Base-by-base conservation (phyloP, 2,888 invertebrate genomes). In the Conops quadrifasciatus region DNA sequence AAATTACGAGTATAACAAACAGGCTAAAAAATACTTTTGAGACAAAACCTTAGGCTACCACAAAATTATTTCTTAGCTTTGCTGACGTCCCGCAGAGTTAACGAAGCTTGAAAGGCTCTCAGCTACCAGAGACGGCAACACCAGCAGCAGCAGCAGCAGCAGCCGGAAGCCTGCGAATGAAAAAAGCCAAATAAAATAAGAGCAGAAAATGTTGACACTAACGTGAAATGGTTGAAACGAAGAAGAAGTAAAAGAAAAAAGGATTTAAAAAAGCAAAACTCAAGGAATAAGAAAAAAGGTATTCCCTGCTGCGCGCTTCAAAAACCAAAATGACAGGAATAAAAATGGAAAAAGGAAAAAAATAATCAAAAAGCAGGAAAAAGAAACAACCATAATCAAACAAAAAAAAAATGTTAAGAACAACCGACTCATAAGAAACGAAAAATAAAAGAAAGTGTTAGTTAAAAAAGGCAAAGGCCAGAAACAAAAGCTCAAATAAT, bases 91-190 rank as follows among this genome's bases (percentile, higher is more conserved):
- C 15, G 66, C 56, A 53, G 66, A 30, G 66, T 36, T 66, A 66
- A 66, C 66, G 56, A 66, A 56, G 66, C 24, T 43, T 66, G 66
- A 66, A 66, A 56, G 53, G 65, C 43, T 36, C 21, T 26, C n/a
- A 28, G 65, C 65, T 65, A 49, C 65, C 65, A 28, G 49, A 49
- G 49, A 49, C 7, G 49, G 49, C 7, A 19, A 49, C 26, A n/a
- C n/a, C 58, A 15, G 21, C 15, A 60, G n/a, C 7, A 24, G n/a
- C 19, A 26, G 59, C 16, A 28, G 26, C 21, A 13, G 19, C 30
- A n/a, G 28, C 30, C 30, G 28, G 7, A 15, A 60, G 19, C 36
- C 36, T n/a, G n/a, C n/a, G n/a, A n/a, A n/a, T n/a, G 30, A 9
- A 16, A 26, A 3, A n/a, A 24, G 28, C 45, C 15, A 62, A 36